Evolutionary conservation across 2,113 vertebrate genomes (phyloP), one percentile per base, ranked within the genome.

Genomic region (Lasiurus cinereus): DNA sequence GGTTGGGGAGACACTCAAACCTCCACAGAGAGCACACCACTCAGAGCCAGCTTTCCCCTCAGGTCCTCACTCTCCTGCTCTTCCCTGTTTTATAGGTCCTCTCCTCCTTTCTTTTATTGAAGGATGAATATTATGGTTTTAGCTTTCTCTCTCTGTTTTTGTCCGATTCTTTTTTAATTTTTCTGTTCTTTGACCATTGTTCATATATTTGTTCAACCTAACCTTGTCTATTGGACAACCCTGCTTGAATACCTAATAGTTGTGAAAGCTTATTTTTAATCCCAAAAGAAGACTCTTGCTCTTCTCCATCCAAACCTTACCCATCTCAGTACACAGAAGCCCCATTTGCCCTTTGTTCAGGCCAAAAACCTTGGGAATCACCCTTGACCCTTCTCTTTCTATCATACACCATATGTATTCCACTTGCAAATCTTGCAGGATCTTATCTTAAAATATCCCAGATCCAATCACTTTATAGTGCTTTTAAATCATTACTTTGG

Each of bases 1-100:
- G 43, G 3, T 27, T 10, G 27, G 77, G 46, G 19, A 27, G 33
- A 36, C 43, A n/a, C 50, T 24, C 29, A 16, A 70, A 11, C 70
- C 19, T 6, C 3, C 52, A 0, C 70, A 8, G 54, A 13, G 4
- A 8, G 52, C 5, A 4, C 0, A 0, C 2, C 7, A 0, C 29
- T 36, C 5, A 39, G 69, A 31, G 2, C 29, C 64, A 19, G 83
- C 14, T 19, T 12, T 50, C 36, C 0, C 4, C 10, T 56, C 13
- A 16, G 13, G 14, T 48, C 39, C 69, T 46, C 4, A 0, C 14
- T 8, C 19, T 1, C 15, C 3, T 13, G 15, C 31, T 73, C 39
- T 27, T 24, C 8, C 3, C 39, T 19, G 4, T 27, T 70, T 74
- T 52, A 3, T 4, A 24, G 11, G 12, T 9, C 12, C 0, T 24